Base-by-base conservation (phyloP, 2,888 invertebrate species). In the Pristionchus mayeri region DNA sequence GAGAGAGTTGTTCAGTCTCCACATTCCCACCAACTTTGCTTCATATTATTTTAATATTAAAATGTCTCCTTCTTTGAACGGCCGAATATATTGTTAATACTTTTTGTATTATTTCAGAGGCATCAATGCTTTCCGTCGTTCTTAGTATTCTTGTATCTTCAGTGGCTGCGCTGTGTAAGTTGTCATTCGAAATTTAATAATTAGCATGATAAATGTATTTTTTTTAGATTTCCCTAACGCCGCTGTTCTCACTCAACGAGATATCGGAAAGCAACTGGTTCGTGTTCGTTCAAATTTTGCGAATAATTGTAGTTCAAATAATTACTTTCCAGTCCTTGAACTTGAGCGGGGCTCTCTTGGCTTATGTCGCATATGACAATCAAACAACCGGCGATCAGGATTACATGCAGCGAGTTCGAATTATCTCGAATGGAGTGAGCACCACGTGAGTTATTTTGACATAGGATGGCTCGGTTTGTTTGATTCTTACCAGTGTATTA, bases 151-250 rank as follows among this genome's bases (percentile, higher is more conserved):
- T 63, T 6, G 21, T 63, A 13, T 34, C 34, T 16, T 34, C 63
- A 1, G 34, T 7, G 0, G 18, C 34, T 2, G 63, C 63, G 7
- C 63, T 63, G 1, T 63, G 63, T 63, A 34, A 63, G 63, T 63
- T 30, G 1, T 60, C 44, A 54, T n/a, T 67, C 67, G 21, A n/a
- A 18, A 9, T 21, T 67, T 37, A 16, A n/a, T 40, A n/a, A n/a
- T n/a, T n/a, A n/a, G n/a, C n/a, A n/a, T n/a, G 6, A 54, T 21
- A 37, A 18, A 67, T 37, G 34, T 27, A 34, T n/a, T 13, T 40
- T 44, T n/a, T 40, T 1, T 7, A 71, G 71, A 71, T 30, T 71
- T 71, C 24, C 71, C 71, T 24, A 71, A 44, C 40, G 71, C 71
- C 9, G 71, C 71, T 1, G 71, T 71, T 6, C 7, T 71, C 18